Percentiles rank a stretch among this genome's conserved stretches.
Evolutionary conservation across 2,888 invertebrate species (phyloP).

Genomic region (Digitonthophagus gazella): DNA sequence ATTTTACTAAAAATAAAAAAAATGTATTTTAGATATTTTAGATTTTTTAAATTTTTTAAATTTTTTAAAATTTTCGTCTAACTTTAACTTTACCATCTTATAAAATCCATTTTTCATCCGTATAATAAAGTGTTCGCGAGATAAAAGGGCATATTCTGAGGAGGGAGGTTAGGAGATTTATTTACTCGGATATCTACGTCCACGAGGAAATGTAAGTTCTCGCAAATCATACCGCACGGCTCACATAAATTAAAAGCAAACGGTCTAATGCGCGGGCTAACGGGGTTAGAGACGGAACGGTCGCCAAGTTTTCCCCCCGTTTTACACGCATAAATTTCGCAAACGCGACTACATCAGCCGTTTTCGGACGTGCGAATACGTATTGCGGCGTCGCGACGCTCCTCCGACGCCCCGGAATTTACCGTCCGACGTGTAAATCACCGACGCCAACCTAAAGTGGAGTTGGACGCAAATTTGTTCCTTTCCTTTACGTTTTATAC

Average conservation of each 20-base stretch:
- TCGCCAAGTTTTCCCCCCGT: slow-evolving; percentile 16
- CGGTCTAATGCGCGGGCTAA: background rate
- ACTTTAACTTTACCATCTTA: background rate
- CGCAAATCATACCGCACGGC: background rate
- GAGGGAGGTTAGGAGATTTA: background rate
- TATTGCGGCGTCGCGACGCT: slow-evolving; percentile 9
- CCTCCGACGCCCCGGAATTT: slow-evolving; percentile 1
- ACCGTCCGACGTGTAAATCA: slow-evolving; percentile 11
- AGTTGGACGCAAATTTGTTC: background rate
- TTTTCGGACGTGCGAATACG: slow-evolving; percentile 14
- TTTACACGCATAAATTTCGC: slow-evolving; percentile 4
- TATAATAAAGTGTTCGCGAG: background rate
- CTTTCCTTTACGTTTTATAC: background rate
- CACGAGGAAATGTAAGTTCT: background rate
- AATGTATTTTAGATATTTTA: no score
- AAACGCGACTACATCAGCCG: background rate
- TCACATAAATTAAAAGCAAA: background rate
- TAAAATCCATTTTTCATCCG: background rate
- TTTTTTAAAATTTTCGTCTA: no score
- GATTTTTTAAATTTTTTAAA: no score
- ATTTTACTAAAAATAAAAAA: background rate
- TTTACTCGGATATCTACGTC: background rate
- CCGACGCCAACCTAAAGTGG: slow-evolving; percentile 1
- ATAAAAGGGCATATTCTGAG: background rate
- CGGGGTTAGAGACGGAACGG: background rate